Evolutionary conservation across 2,113 vertebrate genomes (phyloP), one percentile per base, ranked within the genome.

Genomic region (Hemiscyllium ocellatum): DNA sequence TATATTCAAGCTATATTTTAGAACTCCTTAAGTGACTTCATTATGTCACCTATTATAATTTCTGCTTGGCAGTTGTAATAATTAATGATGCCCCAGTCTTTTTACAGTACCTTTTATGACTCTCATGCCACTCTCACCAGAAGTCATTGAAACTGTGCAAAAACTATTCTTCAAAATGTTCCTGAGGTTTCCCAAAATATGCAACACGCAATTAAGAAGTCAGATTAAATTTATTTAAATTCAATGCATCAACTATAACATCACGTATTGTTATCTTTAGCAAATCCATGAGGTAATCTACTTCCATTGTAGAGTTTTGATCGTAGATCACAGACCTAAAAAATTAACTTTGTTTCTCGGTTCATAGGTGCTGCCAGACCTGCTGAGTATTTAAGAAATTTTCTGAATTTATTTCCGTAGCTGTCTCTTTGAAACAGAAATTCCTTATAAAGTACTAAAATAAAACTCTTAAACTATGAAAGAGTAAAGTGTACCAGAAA

Each of bases 1-100:
- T 94, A 94, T 94, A 94, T 94, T 94, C 93, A 94, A 94, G 37
- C 93, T 94, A 94, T 94, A 70, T 94, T 94, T 94, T 95, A 95
- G 50, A 72, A 47, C 94, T 70, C 66, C 61, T 95, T 95, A 95
- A 95, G 72, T 95, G 37, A 72, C 94, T 95, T 76, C 68, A 95
- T 95, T 95, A 95, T 95, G 94, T 50, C 94, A 47, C 42, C 94
- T 76, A 72, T 95, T 95, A 95, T 95, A 95, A 72, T 95, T 95
- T 69, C 69, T 76, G 47, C 69, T 66, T 95, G 94, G 94, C 94
- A 95, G 37, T 69, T 33, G 94, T 52, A 95, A 95, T 95, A 95
- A 95, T 95, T 95, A 76, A 95, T 95, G 94, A 95, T 29, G 47
- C 47, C 69, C 94, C 69, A 72, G 66, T 52, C 94, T 42, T 95